Evolutionary conservation across 2,888 invertebrate genomes (phyloP).

Genomic region (Leucophora obtusa): DNA sequence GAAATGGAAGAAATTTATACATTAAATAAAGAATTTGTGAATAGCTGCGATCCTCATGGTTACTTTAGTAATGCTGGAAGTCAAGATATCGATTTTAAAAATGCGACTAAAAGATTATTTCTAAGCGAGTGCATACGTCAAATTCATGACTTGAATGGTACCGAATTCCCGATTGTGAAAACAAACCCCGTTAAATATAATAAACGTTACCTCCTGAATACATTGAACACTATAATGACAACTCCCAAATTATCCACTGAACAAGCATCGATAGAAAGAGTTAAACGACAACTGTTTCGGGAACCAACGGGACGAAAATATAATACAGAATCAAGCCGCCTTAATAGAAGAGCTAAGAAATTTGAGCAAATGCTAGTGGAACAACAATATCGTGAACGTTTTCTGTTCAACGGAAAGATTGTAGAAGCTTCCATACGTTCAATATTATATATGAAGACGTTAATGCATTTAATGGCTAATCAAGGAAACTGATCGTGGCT

Average conservation of each 20-base stretch:
- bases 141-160: constrained; percentile 67
- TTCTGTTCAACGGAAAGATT: constrained; percentile 66
- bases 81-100: too few relatives aligned
- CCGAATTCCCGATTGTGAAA: constrained; percentile 64
- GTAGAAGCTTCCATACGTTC: constrained; percentile 71
- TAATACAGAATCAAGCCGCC: constrained; percentile 65
- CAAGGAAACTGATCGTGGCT: too few relatives aligned
- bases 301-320: constrained; percentile 58
- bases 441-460: too few relatives aligned
- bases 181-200: constrained; percentile 48
- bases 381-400: constrained; percentile 67
- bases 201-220: constrained; percentile 64
- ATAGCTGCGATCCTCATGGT: constrained; percentile 70
- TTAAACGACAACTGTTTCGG: too few relatives aligned
- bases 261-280: constrained; percentile 60
- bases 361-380: constrained; percentile 69
- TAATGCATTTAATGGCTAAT: too few relatives aligned
- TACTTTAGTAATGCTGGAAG: too few relatives aligned
- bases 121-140: constrained; percentile 71
- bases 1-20: too few relatives aligned
- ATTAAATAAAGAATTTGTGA: too few relatives aligned
- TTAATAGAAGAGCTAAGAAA: constrained; percentile 69
- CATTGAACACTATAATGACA: too few relatives aligned
- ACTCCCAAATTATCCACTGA: constrained; percentile 43
- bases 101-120: too few relatives aligned